Percentiles rank a stretch among this genome's conserved stretches.
Conservation (phyloP, 2,113 vertebrate species). For the Bufo gargarizans region DNA sequence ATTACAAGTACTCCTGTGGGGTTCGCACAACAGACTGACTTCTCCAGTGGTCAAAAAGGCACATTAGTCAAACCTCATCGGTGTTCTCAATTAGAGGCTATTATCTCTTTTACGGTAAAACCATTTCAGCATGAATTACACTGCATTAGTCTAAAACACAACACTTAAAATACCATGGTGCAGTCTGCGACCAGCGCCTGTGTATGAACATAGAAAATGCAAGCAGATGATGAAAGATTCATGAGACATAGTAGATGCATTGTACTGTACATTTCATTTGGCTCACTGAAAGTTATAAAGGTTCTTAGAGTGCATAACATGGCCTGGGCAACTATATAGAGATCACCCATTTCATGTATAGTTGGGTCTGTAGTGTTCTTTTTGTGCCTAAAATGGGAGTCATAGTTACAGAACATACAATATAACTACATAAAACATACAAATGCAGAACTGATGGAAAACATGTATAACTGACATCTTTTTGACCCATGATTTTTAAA, state of each 20-base stretch:
- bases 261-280: constrained; percentile 36
- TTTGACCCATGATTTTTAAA: no score
- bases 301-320: neutral
- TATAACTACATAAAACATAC: no score
- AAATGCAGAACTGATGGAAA: no score
- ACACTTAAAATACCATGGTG: constrained; percentile 37
- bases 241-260: constrained; percentile 51
- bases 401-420: no score
- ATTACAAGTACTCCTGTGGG: constrained; percentile 55
- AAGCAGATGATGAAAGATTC: constrained; percentile 47
- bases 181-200: constrained; percentile 21
- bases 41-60: constrained; percentile 50
- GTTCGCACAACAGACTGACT: constrained; percentile 32
- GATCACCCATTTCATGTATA: neutral
- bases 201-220: constrained; percentile 27
- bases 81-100: constrained; percentile 56
- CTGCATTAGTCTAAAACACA: constrained; percentile 56
- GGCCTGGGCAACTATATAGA: neutral
- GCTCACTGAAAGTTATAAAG: constrained; percentile 15
- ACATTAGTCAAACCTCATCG: constrained; percentile 54
- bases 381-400: no score
- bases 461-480: no score
- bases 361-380: no score
- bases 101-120: constrained; percentile 58
- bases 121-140: constrained; percentile 49